A percentile compares a stretch with the other conserved stretches of the same genome.
Evolutionary conservation across 1,140 invertebrate genomes (phyloP).

Genomic region (Ephestia elutella): DNA sequence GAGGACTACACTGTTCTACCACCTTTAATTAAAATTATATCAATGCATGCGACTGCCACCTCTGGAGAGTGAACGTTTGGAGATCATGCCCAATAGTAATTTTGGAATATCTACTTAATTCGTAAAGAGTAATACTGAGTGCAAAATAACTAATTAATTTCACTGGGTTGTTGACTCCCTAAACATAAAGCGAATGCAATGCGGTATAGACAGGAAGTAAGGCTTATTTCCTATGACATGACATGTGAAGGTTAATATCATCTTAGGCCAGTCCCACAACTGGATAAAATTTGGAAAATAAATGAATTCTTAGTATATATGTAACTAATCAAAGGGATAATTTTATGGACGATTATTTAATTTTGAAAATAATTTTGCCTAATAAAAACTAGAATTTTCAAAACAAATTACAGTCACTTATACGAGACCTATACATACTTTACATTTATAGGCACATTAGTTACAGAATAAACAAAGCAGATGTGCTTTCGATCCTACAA

Average conservation of each 20-base stretch:
- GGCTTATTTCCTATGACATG: constrained; percentile 15
- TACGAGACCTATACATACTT: constrained; percentile 67
- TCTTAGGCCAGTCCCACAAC: constrained; percentile 56
- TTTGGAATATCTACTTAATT: constrained; percentile 55
- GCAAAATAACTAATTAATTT: constrained; percentile 62
- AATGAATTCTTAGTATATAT: constrained; percentile 25
- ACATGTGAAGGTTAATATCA: constrained; percentile 42
- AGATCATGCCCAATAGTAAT: constrained; percentile 58
- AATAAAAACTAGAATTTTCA: constrained; percentile 51
- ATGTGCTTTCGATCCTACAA: constrained; percentile 67
- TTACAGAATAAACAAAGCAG: constrained; percentile 69
- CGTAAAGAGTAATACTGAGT: constrained; percentile 64
- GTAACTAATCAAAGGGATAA: neutral
- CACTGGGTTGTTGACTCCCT: constrained; percentile 51
- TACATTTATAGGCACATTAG: constrained; percentile 73
- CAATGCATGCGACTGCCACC: constrained; percentile 39
- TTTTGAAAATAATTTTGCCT: constrained; percentile 22
- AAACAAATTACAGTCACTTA: constrained; percentile 59
- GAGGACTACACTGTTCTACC: constrained; percentile 69
- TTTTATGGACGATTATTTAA: constrained; percentile 19
- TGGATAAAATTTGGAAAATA: constrained; percentile 26
- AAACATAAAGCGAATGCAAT: constrained; percentile 19
- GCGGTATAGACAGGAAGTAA: neutral
- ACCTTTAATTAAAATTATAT: constrained; percentile 48
- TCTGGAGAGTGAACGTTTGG: constrained; percentile 45